A percentile compares a stretch with the other conserved stretches of the same genome.
These are phyloP conservation scores for Protophormia terraenovae DNA, from an alignment of 2,888 invertebrate genomes.

Conservation along the genomic window DNA sequence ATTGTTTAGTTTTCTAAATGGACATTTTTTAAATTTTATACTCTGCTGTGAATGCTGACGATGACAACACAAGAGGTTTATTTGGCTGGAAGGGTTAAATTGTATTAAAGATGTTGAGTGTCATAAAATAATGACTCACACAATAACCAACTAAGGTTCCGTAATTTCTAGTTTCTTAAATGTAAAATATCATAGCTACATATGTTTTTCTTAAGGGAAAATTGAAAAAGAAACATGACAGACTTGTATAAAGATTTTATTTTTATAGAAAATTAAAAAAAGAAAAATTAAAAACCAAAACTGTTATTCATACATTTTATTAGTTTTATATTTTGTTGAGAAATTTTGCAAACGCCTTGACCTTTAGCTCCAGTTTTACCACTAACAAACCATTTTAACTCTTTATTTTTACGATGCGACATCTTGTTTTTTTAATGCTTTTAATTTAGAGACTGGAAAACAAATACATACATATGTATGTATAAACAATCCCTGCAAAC, in stretches of 20 bases:
- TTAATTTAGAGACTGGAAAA: neutral
- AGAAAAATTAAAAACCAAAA: neutral
- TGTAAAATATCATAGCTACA: neutral
- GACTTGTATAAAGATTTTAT: neutral
- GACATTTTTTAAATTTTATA: neutral
- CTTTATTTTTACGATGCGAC: conserved; percentile 8
- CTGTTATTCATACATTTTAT: neutral
- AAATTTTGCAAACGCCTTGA: conserved; percentile 21
- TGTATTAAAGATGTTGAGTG: neutral
- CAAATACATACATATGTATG: neutral
- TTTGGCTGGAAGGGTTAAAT: conserved; percentile 56
- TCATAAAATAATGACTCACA: conserved; percentile 38
- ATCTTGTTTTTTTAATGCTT: neutral
- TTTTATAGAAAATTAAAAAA: neutral
- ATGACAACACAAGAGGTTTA: conserved; percentile 7
- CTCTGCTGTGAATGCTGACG: conserved; percentile 17
- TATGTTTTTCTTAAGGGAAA: neutral
- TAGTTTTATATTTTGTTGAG: neutral
- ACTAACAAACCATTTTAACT: neutral
- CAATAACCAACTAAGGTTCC: conserved; percentile 24
- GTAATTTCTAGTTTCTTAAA: neutral
- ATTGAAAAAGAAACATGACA: neutral
- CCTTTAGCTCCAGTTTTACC: conserved; percentile 1
- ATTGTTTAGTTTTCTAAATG: neutral
- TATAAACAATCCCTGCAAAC: too few species aligned